These are phyloP conservation scores for Cettia cetti DNA, from an alignment of 2,113 vertebrate species.

Conservation along the genomic window DNA sequence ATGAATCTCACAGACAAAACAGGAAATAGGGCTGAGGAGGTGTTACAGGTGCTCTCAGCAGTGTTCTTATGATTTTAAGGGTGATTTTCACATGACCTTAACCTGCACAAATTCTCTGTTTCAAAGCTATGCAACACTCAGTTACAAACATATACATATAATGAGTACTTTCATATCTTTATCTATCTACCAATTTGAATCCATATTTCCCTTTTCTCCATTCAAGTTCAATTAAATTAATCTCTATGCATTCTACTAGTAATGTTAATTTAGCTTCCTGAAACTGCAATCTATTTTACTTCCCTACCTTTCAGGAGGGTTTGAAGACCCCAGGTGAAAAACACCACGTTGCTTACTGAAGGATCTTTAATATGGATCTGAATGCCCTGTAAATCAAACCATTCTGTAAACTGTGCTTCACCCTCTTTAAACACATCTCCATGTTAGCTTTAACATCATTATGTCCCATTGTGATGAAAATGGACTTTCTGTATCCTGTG, in stretches of 20 bases:
- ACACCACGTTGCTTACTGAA: neutral
- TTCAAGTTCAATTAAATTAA: slow-evolving; percentile 63
- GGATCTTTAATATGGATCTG: slow-evolving; percentile 40
- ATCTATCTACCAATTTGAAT: slow-evolving; percentile 33
- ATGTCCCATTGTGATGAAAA: slow-evolving; percentile 78
- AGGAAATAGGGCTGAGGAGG: neutral
- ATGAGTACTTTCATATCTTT: slow-evolving; percentile 36
- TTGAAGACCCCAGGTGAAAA: slow-evolving; percentile 46
- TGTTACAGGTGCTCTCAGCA: neutral
- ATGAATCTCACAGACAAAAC: neutral
- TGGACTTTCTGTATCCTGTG: slow-evolving; percentile 73
- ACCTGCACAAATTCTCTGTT: neutral
- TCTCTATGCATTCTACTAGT: slow-evolving; percentile 39
- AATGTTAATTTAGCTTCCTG: slow-evolving; percentile 55
- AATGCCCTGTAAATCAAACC: slow-evolving; percentile 65
- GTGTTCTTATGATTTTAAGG: neutral
- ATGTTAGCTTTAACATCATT: slow-evolving; percentile 75
- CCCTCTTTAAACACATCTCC: slow-evolving; percentile 65
- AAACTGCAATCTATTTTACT: slow-evolving; percentile 26
- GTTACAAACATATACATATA: neutral
- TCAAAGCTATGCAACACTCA: neutral
- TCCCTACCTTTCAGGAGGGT: neutral
- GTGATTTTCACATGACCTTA: neutral
- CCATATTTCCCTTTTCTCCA: slow-evolving; percentile 1
- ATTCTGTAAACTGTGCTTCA: slow-evolving; percentile 61